Conservation (phyloP, 2,888 invertebrate species). For the Pseudanteris insignis region DNA sequence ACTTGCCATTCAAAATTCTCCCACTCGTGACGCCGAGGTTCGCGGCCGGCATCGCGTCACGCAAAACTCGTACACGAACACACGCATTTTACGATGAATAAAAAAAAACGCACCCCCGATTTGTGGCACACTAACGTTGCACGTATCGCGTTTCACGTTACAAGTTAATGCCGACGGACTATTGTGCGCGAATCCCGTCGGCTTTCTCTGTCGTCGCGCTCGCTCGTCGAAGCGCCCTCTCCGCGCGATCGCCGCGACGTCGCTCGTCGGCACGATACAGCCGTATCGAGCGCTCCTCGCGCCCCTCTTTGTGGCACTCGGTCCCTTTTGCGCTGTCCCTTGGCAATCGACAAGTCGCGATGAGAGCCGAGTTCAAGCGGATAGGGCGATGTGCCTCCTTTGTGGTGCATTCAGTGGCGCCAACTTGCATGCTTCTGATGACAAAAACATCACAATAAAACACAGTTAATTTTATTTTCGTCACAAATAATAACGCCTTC, state of each 20-base stretch:
- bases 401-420: slow-evolving; percentile 33
- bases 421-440: slow-evolving; percentile 29
- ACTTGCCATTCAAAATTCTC: not conserved
- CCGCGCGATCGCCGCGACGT: slow-evolving; percentile 36
- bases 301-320: not conserved
- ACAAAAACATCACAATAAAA: no score
- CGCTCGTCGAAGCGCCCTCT: slow-evolving; percentile 8
- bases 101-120: not conserved
- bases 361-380: slow-evolving; percentile 20
- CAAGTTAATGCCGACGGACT: slow-evolving; percentile 11
- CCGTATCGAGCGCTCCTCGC: slow-evolving; percentile 37
- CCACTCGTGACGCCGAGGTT: not conserved
- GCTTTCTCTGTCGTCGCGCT: slow-evolving; percentile 24
- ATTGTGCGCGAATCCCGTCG: slow-evolving; percentile 19
- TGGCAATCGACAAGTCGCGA: slow-evolving; percentile 19
- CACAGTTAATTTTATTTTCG: no score
- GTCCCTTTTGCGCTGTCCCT: slow-evolving; percentile 13
- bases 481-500: no score
- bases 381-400: slow-evolving; percentile 19
- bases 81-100: no score
- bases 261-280: slow-evolving; percentile 36
- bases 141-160: slow-evolving; percentile 6
- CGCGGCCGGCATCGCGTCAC: slow-evolving; percentile 4
- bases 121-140: not conserved
- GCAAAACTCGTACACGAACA: slow-evolving; percentile 8